These are phyloP conservation scores for Goniozus legneri DNA, from an alignment of 1,140 invertebrate species.

Conservation along the genomic window DNA sequence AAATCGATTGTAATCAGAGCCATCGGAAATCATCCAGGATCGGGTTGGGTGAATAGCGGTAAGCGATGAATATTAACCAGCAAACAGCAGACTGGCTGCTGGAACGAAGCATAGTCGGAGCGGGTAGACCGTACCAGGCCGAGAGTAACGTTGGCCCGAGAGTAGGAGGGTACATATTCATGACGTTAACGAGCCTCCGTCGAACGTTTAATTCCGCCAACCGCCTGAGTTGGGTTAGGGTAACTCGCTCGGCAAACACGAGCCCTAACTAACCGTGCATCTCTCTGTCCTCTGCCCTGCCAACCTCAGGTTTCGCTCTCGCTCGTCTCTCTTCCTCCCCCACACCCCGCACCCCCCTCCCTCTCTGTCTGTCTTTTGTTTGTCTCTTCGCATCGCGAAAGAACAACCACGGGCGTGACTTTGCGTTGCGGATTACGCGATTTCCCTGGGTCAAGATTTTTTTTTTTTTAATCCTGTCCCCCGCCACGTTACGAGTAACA, in stretches of 20 bases:
- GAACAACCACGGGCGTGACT: slow-evolving; percentile 34
- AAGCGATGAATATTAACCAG: slow-evolving; percentile 55
- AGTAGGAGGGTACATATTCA: slow-evolving; percentile 57
- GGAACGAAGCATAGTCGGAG: slow-evolving; percentile 24
- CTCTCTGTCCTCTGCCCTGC: slow-evolving; percentile 31
- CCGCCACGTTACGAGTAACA: no score
- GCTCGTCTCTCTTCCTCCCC: slow-evolving; percentile 3
- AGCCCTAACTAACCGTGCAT: slow-evolving; percentile 55
- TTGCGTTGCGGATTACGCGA: no score
- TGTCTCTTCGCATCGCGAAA: slow-evolving; percentile 43
- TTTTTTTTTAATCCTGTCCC: no score
- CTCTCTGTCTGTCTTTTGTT: slow-evolving; percentile 35
- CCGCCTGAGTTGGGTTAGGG: slow-evolving; percentile 51
- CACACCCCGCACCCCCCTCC: slow-evolving; percentile 2
- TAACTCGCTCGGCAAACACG: slow-evolving; percentile 56
- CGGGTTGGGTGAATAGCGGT: slow-evolving; percentile 22
- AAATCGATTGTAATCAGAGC: slow-evolving; percentile 44
- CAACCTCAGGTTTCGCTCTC: slow-evolving; percentile 10
- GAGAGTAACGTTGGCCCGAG: slow-evolving; percentile 18
- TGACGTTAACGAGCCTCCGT: slow-evolving; percentile 57
- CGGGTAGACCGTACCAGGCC: slow-evolving; percentile 7
- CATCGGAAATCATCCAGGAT: slow-evolving; percentile 43
- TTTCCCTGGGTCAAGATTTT: no score
- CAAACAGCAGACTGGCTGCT: slow-evolving; percentile 38
- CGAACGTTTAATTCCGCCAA: slow-evolving; percentile 58